These are phyloP conservation scores for Drosophila subquinaria DNA, from an alignment of 2,888 invertebrate genomes.

Conservation along the genomic window DNA sequence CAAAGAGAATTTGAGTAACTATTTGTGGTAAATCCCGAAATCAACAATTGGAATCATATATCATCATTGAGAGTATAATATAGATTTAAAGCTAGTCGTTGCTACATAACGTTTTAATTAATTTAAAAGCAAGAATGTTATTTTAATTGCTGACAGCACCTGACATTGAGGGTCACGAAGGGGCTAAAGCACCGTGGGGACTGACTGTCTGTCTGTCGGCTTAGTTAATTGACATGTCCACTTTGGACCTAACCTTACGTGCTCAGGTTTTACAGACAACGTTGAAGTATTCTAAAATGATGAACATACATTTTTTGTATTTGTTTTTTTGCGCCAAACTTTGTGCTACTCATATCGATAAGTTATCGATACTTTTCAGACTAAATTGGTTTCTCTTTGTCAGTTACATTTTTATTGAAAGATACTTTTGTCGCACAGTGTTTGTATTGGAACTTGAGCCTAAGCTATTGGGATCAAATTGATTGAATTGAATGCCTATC, in stretches of 20 bases:
- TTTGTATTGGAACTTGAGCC: constrained; percentile 4
- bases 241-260: constrained; percentile 23
- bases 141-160: constrained; percentile 59
- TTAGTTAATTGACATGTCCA: constrained; percentile 30
- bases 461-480: constrained; percentile 12
- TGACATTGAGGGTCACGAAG: constrained; percentile 20
- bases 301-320: not conserved
- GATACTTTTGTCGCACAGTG: constrained; percentile 1
- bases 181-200: constrained; percentile 48
- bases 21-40: constrained; percentile 22
- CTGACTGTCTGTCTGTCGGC: not conserved
- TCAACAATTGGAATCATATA: constrained; percentile 13
- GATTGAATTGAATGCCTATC: constrained; percentile 25
- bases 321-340: not conserved
- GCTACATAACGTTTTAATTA: constrained; percentile 52
- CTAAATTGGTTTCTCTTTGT: not conserved
- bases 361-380: not conserved
- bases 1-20: not conserved
- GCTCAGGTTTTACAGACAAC: constrained; percentile 1
- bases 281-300: not conserved
- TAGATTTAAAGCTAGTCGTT: not conserved
- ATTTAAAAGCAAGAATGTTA: constrained; percentile 53
- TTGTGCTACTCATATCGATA: not conserved
- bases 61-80: constrained; percentile 13
- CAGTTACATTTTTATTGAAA: not conserved